Conservation (phyloP, 2,113 vertebrate species). For the Hippocampus barbouri region DNA sequence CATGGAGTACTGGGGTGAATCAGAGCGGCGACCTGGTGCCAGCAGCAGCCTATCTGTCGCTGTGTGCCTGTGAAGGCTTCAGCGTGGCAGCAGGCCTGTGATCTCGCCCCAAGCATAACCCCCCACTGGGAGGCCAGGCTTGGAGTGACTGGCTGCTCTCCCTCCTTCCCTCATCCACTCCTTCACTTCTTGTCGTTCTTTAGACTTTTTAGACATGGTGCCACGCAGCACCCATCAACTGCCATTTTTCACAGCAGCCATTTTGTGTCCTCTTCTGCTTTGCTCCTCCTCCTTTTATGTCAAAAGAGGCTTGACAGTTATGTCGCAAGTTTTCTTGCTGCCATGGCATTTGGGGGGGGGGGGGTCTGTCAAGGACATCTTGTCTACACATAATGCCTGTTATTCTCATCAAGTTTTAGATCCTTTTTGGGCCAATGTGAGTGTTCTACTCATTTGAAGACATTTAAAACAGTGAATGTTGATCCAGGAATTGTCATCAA, state of each 20-base stretch:
- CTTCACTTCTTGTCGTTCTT: conserved; percentile 41
- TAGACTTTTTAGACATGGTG: conserved; percentile 37
- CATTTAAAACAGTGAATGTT: conserved; percentile 3
- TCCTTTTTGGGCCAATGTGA: conserved; percentile 36
- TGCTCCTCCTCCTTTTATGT: conserved; percentile 39
- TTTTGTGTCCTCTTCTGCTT: conserved; percentile 49
- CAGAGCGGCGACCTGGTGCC: conserved; percentile 64
- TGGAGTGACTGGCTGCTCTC: conserved; percentile 73
- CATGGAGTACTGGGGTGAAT: conserved; percentile 59
- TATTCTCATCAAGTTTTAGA: conserved; percentile 49
- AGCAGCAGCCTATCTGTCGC: conserved; percentile 68
- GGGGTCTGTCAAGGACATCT: conserved; percentile 60
- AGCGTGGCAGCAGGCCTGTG: conserved; percentile 78
- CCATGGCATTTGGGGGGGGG: conserved; percentile 55
- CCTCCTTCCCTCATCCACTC: conserved; percentile 42
- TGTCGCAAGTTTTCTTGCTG: conserved; percentile 45
- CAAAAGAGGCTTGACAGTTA: conserved; percentile 48
- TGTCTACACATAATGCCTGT: conserved; percentile 47
- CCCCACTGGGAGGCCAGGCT: conserved; percentile 81
- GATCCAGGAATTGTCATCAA: background rate
- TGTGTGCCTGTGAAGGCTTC: conserved; percentile 85
- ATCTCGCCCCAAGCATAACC: conserved; percentile 77
- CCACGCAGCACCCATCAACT: conserved; percentile 55
- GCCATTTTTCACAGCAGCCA: conserved; percentile 58
- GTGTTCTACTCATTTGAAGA: conserved; percentile 3